Conservation (phyloP, 2,797 vertebrate species). For the Balearica regulorum region DNA sequence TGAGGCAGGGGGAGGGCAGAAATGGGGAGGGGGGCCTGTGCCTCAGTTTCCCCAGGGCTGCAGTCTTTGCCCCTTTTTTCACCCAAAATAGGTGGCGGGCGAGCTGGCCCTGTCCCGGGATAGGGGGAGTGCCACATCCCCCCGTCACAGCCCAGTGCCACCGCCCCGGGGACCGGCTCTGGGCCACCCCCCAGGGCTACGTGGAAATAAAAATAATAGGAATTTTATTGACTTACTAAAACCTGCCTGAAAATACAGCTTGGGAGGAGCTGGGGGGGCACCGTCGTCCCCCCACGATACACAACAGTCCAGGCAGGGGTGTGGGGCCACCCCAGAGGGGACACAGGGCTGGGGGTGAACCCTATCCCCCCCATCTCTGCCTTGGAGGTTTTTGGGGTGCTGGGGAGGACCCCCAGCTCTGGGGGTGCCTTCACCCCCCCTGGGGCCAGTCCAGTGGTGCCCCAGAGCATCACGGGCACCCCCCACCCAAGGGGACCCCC, state of each 20-base stretch:
- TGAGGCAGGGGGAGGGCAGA: background rate
- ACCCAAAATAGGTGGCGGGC: background rate
- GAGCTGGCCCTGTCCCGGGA: background rate
- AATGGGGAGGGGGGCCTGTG: background rate
- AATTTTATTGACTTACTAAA: constrained; percentile 48
- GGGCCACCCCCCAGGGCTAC: background rate
- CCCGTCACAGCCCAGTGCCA: background rate
- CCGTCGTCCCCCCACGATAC: accelerated
- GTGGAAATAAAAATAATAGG: background rate
- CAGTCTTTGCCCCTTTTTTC: background rate
- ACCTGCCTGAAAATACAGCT: background rate
- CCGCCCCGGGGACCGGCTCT: background rate
- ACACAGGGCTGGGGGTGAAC: background rate
- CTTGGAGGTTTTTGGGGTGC: background rate
- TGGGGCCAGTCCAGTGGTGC: background rate
- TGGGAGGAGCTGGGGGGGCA: background rate
- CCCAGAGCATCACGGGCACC: background rate
- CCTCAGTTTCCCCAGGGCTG: background rate
- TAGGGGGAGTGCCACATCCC: accelerated
- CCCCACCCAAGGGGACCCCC: no score
- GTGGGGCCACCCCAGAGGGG: accelerated
- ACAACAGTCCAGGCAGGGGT: background rate
- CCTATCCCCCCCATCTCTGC: background rate
- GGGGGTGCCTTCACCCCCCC: background rate
- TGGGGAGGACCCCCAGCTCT: background rate